Conservation (phyloP, 2,888 invertebrate species). For the Noctuana brunneofusca region DNA sequence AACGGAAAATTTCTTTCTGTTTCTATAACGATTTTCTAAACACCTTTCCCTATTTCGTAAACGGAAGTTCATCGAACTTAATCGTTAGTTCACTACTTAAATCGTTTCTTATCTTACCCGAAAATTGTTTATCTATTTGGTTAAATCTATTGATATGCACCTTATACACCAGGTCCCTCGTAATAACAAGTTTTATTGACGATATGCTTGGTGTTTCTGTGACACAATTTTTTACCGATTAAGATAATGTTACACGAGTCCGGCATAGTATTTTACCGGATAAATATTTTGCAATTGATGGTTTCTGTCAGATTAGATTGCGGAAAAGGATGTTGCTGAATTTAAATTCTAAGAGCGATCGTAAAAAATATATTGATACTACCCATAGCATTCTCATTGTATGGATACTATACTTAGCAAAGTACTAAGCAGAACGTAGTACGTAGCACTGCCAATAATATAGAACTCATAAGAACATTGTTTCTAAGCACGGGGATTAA, state of each 20-base stretch:
- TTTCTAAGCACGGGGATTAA: no score
- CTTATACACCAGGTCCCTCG: constrained; percentile 14
- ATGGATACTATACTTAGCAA: no score
- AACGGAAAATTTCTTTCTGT: constrained; percentile 47
- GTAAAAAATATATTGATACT: neutral
- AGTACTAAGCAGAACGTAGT: no score
- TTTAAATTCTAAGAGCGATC: constrained; percentile 48
- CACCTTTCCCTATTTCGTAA: constrained; percentile 66
- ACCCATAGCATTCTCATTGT: no score
- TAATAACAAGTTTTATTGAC: constrained; percentile 24
- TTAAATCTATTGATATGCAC: constrained; percentile 48
- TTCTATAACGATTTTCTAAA: constrained; percentile 48
- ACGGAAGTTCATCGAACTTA: constrained; percentile 77
- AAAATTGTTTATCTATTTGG: constrained; percentile 59
- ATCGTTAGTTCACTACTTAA: constrained; percentile 48
- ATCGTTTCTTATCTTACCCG: constrained; percentile 65
- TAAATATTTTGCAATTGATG: constrained; percentile 6
- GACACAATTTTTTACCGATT: constrained; percentile 27
- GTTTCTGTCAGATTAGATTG: constrained; percentile 46
- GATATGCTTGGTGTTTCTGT: constrained; percentile 21
- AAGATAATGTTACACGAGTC: constrained; percentile 10
- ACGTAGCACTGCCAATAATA: no score
- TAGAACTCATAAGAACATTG: no score
- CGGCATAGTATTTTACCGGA: constrained; percentile 5
- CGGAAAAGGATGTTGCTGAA: constrained; percentile 60